phyloP scores from a whole-genome alignment of 2,888 invertebrate genomes.

The Portevinia maculata region DNA sequence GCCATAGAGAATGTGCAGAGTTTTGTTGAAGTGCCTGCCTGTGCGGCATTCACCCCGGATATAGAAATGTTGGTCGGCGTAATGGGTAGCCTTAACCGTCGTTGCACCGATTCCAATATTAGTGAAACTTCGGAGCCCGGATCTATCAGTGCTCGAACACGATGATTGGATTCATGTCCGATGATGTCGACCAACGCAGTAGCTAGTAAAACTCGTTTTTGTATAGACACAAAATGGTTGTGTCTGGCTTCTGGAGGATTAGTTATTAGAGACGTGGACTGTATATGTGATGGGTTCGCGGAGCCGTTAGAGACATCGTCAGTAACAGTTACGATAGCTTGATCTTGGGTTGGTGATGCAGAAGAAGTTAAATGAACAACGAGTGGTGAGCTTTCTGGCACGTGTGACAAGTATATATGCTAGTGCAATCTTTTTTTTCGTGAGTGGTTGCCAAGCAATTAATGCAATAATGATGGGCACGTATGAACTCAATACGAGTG shows the following conservation, averaged over 20 bases:
- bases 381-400: neutral
- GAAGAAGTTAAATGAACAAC: neutral
- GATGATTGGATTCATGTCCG: neutral
- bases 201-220: neutral
- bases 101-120: neutral
- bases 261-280: neutral
- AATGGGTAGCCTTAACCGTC: neutral
- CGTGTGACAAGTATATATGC: neutral
- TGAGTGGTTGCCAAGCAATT: no score
- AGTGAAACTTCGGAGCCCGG: neutral
- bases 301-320: neutral
- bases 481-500: no score
- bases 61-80: neutral
- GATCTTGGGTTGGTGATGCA: neutral
- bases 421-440: constrained; percentile 3
- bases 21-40: neutral
- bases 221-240: neutral
- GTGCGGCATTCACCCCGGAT: neutral
- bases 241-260: neutral
- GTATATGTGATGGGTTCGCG: neutral
- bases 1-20: neutral
- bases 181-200: neutral
- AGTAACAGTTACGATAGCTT: no score
- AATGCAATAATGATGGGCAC: no score
- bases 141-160: neutral